A percentile compares a stretch with the other conserved stretches of the same genome.
Evolutionary conservation across 2,888 invertebrate genomes (phyloP).

Genomic region (Boloria euphrosyne): DNA sequence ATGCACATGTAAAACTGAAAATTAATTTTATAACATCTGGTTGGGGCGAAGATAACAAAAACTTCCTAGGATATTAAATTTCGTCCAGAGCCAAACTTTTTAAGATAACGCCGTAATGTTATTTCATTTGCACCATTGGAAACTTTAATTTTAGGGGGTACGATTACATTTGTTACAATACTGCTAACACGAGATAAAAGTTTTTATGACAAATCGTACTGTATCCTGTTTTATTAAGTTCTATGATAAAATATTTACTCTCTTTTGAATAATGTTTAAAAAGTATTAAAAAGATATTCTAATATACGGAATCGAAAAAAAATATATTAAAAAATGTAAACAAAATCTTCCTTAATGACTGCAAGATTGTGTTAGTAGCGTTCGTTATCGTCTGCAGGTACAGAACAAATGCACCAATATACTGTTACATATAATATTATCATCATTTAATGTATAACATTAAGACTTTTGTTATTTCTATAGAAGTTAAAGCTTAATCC

Average conservation of each 20-base stretch:
- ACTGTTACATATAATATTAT: too few relatives aligned
- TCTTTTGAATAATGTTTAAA: too few relatives aligned
- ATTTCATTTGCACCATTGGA: constrained; percentile 41
- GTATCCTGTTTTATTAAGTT: constrained; percentile 9
- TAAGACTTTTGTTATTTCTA: too few relatives aligned
- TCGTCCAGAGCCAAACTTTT: constrained; percentile 40
- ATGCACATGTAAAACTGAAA: constrained; percentile 14
- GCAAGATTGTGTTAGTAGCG: too few relatives aligned
- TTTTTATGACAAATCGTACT: constrained; percentile 7
- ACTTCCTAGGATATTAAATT: constrained; percentile 40
- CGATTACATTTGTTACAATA: constrained; percentile 23
- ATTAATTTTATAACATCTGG: constrained; percentile 27
- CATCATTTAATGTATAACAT: too few relatives aligned
- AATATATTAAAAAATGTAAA: too few relatives aligned
- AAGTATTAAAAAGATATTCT: too few relatives aligned
- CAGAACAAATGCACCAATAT: too few relatives aligned
- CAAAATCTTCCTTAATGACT: too few relatives aligned
- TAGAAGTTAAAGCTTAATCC: background rate
- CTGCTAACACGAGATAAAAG: constrained; percentile 19
- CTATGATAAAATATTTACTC: constrained; percentile 5
- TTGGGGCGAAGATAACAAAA: constrained; percentile 25
- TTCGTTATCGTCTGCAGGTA: too few relatives aligned
- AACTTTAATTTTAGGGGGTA: constrained; percentile 24
- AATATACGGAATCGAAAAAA: too few relatives aligned
- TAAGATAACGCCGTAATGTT: constrained; percentile 38